Conservation (phyloP, 2,888 invertebrate species). For the Standfussiana lucernea region DNA sequence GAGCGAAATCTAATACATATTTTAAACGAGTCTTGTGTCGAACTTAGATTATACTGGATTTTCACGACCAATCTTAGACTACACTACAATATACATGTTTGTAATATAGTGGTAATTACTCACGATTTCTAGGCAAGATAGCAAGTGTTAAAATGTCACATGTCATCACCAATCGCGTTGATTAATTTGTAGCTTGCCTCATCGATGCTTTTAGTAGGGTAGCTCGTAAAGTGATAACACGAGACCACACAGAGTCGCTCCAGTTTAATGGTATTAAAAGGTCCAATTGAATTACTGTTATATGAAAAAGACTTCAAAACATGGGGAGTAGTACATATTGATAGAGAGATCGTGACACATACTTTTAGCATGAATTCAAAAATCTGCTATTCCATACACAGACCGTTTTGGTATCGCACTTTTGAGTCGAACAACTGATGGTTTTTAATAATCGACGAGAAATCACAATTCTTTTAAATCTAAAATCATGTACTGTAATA, state of each 20-base stretch:
- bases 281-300: background rate
- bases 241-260: background rate
- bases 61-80: background rate
- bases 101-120: constrained; percentile 27
- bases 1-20: background rate
- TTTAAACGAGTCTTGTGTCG: background rate
- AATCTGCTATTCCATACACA: background rate
- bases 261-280: background rate
- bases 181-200: constrained; percentile 58
- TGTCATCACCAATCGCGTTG: constrained; percentile 39
- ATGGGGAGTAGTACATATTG: background rate
- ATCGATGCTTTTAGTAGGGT: constrained; percentile 25
- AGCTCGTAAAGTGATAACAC: constrained; percentile 13
- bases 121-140: constrained; percentile 25
- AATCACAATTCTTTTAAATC: background rate
- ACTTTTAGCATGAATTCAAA: background rate
- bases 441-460: background rate
- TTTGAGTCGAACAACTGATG: background rate
- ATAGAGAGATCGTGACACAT: background rate
- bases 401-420: background rate
- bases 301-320: background rate
- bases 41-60: background rate
- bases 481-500: background rate
- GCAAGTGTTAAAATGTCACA: constrained; percentile 36
- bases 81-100: background rate